phyloP scores from a whole-genome alignment of 2,797 vertebrate genomes.

The Premnoplex brunnescens region DNA sequence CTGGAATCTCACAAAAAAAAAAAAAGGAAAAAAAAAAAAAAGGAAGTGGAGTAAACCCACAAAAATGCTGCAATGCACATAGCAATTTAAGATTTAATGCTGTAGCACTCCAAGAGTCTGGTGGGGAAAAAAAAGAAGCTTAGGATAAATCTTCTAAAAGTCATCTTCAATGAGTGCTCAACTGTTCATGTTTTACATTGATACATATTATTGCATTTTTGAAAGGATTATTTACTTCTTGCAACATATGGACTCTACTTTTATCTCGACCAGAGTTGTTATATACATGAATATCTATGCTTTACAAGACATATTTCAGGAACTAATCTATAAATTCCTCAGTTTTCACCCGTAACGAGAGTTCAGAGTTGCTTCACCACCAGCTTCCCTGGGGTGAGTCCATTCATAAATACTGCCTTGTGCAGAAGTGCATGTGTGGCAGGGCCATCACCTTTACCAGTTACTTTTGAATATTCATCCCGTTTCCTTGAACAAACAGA shows the following conservation, averaged over 20 bases:
- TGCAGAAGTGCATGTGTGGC: background rate
- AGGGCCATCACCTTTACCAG: background rate
- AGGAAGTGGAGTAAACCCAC: background rate
- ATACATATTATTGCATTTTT: conserved; percentile 7
- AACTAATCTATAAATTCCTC: background rate
- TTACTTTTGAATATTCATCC: background rate
- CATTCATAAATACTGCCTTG: background rate
- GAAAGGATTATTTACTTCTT: conserved; percentile 34
- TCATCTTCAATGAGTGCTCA: background rate
- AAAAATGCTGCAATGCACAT: background rate
- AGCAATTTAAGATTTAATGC: background rate
- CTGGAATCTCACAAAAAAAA: background rate
- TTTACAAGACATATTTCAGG: background rate
- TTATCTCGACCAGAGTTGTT: background rate
- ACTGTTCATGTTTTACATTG: background rate
- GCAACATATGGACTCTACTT: background rate
- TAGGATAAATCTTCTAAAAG: conserved; percentile 18
- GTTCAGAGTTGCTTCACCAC: background rate
- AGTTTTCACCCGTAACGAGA: background rate
- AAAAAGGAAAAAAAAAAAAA: background rate
- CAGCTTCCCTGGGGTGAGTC: rapidly evolving
- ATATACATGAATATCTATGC: background rate
- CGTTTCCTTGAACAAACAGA: background rate
- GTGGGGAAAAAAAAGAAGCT: background rate
- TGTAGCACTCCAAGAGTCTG: background rate